A percentile compares a stretch with the other conserved stretches of the same genome.
Evolutionary conservation across 2,797 vertebrate species (phyloP).

Genomic region (Heteromormyrus szaboi): DNA sequence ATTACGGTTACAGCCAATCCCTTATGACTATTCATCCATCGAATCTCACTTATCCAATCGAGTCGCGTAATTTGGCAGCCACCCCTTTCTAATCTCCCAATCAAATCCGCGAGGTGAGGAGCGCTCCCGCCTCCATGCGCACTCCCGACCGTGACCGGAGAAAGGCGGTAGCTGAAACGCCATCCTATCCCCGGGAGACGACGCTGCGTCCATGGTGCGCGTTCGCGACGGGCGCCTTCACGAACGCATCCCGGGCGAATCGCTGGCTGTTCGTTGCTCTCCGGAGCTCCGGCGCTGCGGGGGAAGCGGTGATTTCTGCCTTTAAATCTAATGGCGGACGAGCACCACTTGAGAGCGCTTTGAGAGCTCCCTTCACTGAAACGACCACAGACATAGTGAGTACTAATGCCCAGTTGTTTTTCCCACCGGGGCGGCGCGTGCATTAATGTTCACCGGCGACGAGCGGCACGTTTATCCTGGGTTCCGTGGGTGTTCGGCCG

Average conservation of each 20-base stretch:
- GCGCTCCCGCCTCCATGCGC: constrained; percentile 20
- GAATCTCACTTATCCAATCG: constrained; percentile 22
- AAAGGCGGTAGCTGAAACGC: constrained; percentile 23
- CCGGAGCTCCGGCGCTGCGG: constrained; percentile 17
- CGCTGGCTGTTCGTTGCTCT: constrained; percentile 13
- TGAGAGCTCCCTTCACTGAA: not conserved
- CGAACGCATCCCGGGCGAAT: constrained; percentile 29
- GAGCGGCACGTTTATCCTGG: constrained; percentile 29
- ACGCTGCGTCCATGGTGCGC: constrained; percentile 31
- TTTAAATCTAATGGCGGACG: constrained; percentile 34
- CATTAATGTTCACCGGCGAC: constrained; percentile 20
- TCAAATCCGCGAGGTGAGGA: constrained; percentile 17
- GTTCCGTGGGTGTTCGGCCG: constrained; percentile 52
- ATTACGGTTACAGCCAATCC: constrained; percentile 9
- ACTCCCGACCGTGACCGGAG: not conserved
- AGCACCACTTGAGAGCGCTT: constrained; percentile 15
- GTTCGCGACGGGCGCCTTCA: constrained; percentile 27
- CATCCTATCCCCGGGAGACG: constrained; percentile 28
- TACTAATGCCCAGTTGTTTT: constrained; percentile 28
- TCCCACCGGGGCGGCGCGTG: constrained; percentile 37
- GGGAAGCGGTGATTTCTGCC: constrained; percentile 31
- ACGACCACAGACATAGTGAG: constrained; percentile 43
- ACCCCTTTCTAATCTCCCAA: constrained; percentile 26
- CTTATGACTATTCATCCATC: not conserved
- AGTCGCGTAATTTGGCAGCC: constrained; percentile 16